phyloP scores from a whole-genome alignment of 2,888 invertebrate genomes.

The Metopia argyrocephala region DNA sequence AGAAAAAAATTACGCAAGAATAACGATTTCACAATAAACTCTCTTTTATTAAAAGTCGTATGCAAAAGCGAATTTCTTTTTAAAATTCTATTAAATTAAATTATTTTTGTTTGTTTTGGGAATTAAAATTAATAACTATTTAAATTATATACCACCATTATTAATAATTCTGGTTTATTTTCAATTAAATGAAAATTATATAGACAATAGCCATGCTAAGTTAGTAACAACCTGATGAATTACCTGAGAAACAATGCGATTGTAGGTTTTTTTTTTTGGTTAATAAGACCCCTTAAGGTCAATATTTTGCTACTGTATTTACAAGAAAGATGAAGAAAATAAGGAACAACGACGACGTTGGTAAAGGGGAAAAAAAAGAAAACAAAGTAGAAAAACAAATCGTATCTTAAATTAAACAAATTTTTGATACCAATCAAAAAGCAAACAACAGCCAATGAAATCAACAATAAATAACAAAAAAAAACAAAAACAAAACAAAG shows the following conservation, averaged over 20 bases:
- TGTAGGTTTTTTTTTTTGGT: conserved; percentile 32
- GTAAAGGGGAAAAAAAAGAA: not conserved
- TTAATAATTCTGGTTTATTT: conserved; percentile 40
- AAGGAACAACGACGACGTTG: conserved; percentile 26
- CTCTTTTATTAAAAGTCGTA: too few relatives aligned
- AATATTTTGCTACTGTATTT: conserved; percentile 67
- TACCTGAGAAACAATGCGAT: conserved; percentile 50
- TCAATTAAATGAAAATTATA: conserved; percentile 59
- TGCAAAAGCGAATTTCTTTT: too few relatives aligned
- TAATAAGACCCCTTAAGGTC: conserved; percentile 63
- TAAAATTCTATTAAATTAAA: too few relatives aligned
- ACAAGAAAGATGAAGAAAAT: conserved; percentile 46
- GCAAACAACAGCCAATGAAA: conserved; percentile 29
- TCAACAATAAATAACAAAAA: conserved; percentile 40
- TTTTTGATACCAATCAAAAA: conserved; percentile 64
- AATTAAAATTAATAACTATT: too few relatives aligned
- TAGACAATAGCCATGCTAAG: not conserved
- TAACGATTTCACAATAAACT: too few relatives aligned
- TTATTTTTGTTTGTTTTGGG: not conserved
- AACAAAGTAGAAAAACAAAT: conserved; percentile 26
- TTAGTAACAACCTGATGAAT: conserved; percentile 56
- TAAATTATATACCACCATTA: too few relatives aligned
- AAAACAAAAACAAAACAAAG: conserved; percentile 27
- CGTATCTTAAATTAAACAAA: conserved; percentile 61
- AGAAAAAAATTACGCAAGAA: too few relatives aligned